Percentiles rank a stretch among this genome's conserved stretches.
Evolutionary conservation across 2,797 vertebrate genomes (phyloP).

Genomic region (Pterois miles): DNA sequence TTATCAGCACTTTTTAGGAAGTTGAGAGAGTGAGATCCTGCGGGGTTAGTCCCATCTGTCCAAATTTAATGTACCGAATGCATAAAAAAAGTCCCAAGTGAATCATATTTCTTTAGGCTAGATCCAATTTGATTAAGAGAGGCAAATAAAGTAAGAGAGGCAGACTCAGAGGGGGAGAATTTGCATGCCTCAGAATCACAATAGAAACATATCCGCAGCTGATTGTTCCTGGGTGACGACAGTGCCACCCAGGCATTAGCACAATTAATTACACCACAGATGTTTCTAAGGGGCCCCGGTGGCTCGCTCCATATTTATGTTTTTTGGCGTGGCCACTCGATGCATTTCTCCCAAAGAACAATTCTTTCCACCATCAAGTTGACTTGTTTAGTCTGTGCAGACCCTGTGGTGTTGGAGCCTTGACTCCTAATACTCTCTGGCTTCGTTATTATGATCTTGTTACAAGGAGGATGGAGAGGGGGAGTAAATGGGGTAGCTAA

Average conservation of each 20-base stretch:
- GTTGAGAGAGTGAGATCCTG: conserved; percentile 9
- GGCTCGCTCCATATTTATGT: conserved; percentile 83
- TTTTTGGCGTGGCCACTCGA: conserved; percentile 81
- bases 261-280: conserved; percentile 84
- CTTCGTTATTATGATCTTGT: conserved; percentile 79
- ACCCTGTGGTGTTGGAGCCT: conserved; percentile 77
- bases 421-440: conserved; percentile 75
- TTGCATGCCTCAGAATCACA: conserved; percentile 53
- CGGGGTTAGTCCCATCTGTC: conserved; percentile 2
- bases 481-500: conserved; percentile 70
- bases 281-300: conserved; percentile 81
- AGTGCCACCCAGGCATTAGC: conserved; percentile 79
- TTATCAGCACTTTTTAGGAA: conserved; percentile 25
- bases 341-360: conserved; percentile 79
- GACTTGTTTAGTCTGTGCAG: conserved; percentile 94
- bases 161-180: conserved; percentile 13
- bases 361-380: conserved; percentile 87
- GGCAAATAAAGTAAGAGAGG: conserved; percentile 39
- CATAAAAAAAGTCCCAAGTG: conserved; percentile 20
- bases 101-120: conserved; percentile 26
- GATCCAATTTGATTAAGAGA: conserved; percentile 38
- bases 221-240: conserved; percentile 79
- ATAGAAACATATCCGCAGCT: conserved; percentile 69
- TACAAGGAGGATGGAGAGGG: conserved; percentile 67
- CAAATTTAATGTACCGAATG: conserved; percentile 9